A percentile compares a stretch with the other conserved stretches of the same genome.
These are phyloP conservation scores for Drosophila melanica DNA, from an alignment of 1,140 invertebrate genomes.

Conservation along the genomic window DNA sequence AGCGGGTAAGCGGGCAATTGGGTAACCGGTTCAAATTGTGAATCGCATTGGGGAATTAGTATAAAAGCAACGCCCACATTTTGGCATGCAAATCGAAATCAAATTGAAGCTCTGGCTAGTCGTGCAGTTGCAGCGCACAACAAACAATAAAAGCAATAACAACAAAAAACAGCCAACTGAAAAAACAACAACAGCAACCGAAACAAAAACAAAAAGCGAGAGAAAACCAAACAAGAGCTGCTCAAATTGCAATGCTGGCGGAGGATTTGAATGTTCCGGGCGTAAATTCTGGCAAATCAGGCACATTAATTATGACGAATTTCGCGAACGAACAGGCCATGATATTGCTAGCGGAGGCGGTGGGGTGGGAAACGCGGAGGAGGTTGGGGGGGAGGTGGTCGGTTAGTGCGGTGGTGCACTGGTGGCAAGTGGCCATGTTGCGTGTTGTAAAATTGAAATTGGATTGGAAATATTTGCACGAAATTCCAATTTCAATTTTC, in stretches of 20 bases:
- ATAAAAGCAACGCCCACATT: constrained; percentile 51
- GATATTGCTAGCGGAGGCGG: too few relatives aligned
- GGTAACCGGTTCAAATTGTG: constrained; percentile 10
- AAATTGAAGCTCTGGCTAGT: constrained; percentile 42
- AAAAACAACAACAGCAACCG: constrained; percentile 14
- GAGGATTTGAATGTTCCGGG: constrained; percentile 27
- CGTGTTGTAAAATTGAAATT: constrained; percentile 75
- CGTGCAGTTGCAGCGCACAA: constrained; percentile 18
- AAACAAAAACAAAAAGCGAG: constrained; percentile 13
- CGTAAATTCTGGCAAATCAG: constrained; percentile 61
- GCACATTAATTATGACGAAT: constrained; percentile 78
- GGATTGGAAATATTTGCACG: constrained; percentile 74
- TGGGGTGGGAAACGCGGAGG: background rate
- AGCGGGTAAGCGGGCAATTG: background rate
- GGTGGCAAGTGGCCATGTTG: constrained; percentile 44
- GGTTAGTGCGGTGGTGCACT: background rate
- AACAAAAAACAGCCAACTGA: constrained; percentile 7
- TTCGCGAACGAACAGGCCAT: constrained; percentile 13
- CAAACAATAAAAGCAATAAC: constrained; percentile 15
- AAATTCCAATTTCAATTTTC: constrained; percentile 77
- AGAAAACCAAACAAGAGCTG: constrained; percentile 26
- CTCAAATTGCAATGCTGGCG: constrained; percentile 26
- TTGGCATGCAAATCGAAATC: constrained; percentile 60
- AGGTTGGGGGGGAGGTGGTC: background rate
- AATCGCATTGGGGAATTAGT: constrained; percentile 62